Conservation (phyloP, 2,797 vertebrate species). For the Distichodus sexfasciatus region DNA sequence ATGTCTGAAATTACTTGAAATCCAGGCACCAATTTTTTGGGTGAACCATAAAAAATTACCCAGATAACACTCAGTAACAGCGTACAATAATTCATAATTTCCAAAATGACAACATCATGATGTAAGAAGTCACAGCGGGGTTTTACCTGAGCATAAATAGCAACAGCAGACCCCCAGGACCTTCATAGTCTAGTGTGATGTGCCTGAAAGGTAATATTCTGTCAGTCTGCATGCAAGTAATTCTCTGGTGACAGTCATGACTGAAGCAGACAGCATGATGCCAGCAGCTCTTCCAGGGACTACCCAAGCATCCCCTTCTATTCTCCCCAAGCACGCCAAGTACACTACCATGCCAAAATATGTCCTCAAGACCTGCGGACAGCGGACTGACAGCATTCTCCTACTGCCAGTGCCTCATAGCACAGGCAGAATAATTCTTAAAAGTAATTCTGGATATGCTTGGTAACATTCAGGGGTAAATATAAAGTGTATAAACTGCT, state of each 20-base stretch:
- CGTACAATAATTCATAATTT: neutral
- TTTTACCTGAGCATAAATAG: constrained; percentile 7
- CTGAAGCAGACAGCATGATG: constrained; percentile 62
- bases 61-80: neutral
- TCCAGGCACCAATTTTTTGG: no score
- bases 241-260: constrained; percentile 55
- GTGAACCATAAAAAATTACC: no score
- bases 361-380: neutral
- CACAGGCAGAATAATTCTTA: no score
- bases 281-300: constrained; percentile 24
- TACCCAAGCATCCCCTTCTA: constrained; percentile 28
- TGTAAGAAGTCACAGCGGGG: constrained; percentile 12
- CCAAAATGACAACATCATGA: constrained; percentile 11
- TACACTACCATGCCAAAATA: constrained; percentile 22
- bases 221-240: constrained; percentile 69
- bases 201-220: constrained; percentile 69
- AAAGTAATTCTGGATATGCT: no score
- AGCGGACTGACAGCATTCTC: neutral
- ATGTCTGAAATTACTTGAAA: no score
- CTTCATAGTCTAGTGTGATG: constrained; percentile 61
- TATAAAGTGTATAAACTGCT: no score
- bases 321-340: constrained; percentile 27
- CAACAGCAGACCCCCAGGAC: constrained; percentile 50
- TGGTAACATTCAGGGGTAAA: no score
- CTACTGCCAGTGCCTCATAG: neutral